Evolutionary conservation across 1,140 invertebrate species (phyloP).

Genomic region (Dendroctonus valens): DNA sequence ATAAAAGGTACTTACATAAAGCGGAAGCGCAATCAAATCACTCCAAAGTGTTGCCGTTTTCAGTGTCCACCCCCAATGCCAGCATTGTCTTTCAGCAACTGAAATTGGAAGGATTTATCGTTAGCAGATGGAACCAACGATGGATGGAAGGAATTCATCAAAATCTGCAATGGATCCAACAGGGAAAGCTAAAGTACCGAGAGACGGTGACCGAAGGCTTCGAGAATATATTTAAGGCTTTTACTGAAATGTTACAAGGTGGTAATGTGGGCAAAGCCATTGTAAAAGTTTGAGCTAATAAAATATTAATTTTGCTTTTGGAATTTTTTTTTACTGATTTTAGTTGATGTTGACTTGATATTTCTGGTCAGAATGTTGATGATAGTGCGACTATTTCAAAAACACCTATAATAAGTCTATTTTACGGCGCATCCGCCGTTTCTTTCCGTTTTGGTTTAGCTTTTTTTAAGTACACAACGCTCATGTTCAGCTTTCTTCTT

Average conservation of each 20-base stretch:
- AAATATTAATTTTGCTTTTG: too few relatives aligned
- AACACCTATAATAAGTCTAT: too few relatives aligned
- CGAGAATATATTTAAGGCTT: constrained; percentile 63
- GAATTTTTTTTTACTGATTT: too few relatives aligned
- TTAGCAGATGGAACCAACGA: constrained; percentile 55
- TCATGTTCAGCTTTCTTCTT: too few relatives aligned
- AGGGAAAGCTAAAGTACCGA: constrained; percentile 61
- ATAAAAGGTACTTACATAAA: constrained; percentile 61
- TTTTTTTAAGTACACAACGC: too few relatives aligned
- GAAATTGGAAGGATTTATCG: constrained; percentile 64
- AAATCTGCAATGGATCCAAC: constrained; percentile 57
- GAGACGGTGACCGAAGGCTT: constrained; percentile 65
- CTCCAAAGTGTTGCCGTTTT: constrained; percentile 36
- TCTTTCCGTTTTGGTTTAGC: too few relatives aligned
- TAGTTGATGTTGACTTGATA: too few relatives aligned
- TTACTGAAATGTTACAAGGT: constrained; percentile 61
- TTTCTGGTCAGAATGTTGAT: too few relatives aligned
- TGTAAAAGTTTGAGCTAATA: constrained; percentile 46
- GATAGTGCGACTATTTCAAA: too few relatives aligned
- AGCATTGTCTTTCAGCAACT: constrained; percentile 52
- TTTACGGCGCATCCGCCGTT: too few relatives aligned
- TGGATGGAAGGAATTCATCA: constrained; percentile 61
- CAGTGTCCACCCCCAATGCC: constrained; percentile 42
- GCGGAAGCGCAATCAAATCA: constrained; percentile 55
- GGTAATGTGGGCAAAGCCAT: constrained; percentile 65